Conservation (phyloP, 1,140 invertebrate genomes). For the Meloidogyne exigua region DNA sequence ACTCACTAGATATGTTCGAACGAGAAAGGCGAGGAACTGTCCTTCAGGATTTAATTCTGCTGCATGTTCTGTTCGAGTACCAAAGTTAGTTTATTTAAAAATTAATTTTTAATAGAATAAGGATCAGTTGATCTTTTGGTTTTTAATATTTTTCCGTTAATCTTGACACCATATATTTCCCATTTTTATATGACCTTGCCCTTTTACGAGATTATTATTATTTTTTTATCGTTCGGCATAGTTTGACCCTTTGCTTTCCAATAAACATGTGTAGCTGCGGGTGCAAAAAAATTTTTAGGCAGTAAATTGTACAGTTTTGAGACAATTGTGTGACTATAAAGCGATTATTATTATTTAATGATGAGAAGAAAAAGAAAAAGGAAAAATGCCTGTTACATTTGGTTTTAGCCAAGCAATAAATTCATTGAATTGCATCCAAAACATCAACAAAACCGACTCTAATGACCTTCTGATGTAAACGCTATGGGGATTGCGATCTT, state of each 20-base stretch:
- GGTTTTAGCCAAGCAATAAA: neutral
- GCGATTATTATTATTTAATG: neutral
- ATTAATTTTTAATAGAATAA: neutral
- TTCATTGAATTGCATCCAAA: neutral
- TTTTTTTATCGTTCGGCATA: neutral
- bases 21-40: constrained; percentile 55
- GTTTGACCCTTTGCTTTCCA: neutral
- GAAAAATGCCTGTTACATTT: constrained; percentile 1
- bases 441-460: neutral
- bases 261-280: neutral
- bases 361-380: neutral
- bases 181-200: constrained; percentile 15
- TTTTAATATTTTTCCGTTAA: neutral
- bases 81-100: constrained; percentile 53
- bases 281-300: neutral
- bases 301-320: neutral
- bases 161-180: neutral
- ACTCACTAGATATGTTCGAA: constrained; percentile 58
- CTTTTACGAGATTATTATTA: constrained; percentile 11
- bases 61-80: constrained; percentile 53
- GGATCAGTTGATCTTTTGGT: neutral
- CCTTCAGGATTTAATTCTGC: constrained; percentile 31
- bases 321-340: constrained; percentile 1
- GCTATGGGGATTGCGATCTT: neutral
- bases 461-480: no score